Percentiles rank a stretch among this genome's conserved stretches.
These are phyloP conservation scores for Eretmocerus hayati DNA, from an alignment of 2,888 invertebrate genomes.

Conservation along the genomic window DNA sequence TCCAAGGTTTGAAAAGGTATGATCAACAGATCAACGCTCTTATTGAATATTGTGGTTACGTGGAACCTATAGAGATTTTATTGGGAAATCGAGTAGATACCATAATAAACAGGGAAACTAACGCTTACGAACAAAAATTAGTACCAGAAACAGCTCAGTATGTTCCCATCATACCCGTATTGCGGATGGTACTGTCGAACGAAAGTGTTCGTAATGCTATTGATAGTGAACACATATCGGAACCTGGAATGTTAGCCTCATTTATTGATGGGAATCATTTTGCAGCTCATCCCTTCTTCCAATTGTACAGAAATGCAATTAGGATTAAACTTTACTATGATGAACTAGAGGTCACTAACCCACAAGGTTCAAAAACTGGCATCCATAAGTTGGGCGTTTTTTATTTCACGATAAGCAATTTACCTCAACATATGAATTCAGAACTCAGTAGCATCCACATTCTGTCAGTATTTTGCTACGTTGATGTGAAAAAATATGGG, in stretches of 20 bases:
- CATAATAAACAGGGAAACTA: too few species aligned
- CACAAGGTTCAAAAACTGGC: conserved; percentile 23
- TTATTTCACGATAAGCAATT: conserved; percentile 20
- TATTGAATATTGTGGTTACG: too few species aligned
- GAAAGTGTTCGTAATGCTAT: too few species aligned
- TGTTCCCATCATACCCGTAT: too few species aligned
- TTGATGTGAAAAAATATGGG: conserved; percentile 22
- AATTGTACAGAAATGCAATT: conserved; percentile 11
- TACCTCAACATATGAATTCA: conserved; percentile 22
- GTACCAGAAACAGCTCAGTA: too few species aligned
- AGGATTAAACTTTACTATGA: conserved; percentile 22
- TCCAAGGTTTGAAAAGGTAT: too few species aligned
- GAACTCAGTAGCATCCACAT: conserved; percentile 20
- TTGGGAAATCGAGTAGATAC: too few species aligned
- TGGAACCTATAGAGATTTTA: too few species aligned
- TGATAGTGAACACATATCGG: too few species aligned
- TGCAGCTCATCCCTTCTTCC: conserved; percentile 17
- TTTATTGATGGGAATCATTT: conserved; percentile 23
- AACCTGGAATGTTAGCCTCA: conserved; percentile 13
- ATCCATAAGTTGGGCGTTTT: conserved; percentile 24
- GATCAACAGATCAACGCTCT: too few species aligned
- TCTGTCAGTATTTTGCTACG: conserved; percentile 14
- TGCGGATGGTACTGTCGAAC: too few species aligned
- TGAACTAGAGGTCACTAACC: conserved; percentile 23
- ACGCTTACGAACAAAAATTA: too few species aligned